Evolutionary conservation across 2,888 invertebrate species (phyloP).

Genomic region (Apocheima hispidaria): DNA sequence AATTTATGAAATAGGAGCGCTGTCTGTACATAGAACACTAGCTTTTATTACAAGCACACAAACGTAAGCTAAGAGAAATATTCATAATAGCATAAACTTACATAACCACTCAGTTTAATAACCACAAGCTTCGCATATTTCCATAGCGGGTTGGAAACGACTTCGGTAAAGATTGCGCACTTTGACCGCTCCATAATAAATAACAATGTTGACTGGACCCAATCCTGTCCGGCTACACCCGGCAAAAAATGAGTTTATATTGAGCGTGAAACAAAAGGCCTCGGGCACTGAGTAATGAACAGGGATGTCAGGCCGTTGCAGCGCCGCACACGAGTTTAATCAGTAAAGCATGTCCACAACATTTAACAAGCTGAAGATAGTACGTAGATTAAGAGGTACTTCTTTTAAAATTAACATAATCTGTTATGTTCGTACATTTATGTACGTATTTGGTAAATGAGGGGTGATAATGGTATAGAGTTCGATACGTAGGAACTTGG

Average conservation of each 20-base stretch:
- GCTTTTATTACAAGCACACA: neutral
- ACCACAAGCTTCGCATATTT: constrained; percentile 25
- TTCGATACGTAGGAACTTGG: too few species aligned
- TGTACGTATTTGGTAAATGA: too few species aligned
- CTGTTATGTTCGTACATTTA: too few species aligned
- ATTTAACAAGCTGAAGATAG: neutral
- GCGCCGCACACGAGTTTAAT: neutral
- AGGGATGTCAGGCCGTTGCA: constrained; percentile 28
- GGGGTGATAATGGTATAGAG: too few species aligned
- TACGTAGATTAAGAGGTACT: too few species aligned
- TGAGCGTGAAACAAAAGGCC: constrained; percentile 47
- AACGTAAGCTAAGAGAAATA: neutral
- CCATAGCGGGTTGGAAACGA: constrained; percentile 14
- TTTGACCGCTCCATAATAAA: constrained; percentile 44
- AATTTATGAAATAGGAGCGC: neutral
- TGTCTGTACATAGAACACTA: neutral
- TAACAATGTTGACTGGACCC: constrained; percentile 45
- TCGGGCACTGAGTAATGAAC: constrained; percentile 45
- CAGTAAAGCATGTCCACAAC: neutral
- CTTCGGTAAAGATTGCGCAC: constrained; percentile 33
- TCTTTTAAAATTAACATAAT: too few species aligned
- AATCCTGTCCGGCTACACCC: constrained; percentile 31
- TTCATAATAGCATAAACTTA: constrained; percentile 3
- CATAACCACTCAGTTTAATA: constrained; percentile 20
- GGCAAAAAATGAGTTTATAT: constrained; percentile 49